Evolutionary conservation across 2,888 invertebrate genomes (phyloP), one percentile per base, ranked within the genome.

Genomic region (Apamea sordens): DNA sequence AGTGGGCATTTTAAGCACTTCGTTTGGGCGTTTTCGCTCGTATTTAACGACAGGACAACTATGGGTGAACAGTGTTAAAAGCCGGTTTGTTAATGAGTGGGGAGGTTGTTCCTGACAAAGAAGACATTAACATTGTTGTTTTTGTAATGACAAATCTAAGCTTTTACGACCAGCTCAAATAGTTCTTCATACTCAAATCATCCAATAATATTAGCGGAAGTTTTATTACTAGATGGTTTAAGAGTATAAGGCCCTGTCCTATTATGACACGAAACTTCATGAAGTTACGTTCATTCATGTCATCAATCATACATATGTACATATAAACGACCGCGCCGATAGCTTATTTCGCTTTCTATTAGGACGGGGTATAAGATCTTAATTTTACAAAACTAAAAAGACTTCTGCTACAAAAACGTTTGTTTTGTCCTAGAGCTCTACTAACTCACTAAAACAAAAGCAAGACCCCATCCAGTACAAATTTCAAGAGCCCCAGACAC

Each of bases 401-500:
- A 18, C 4, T n/a, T 50, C 7, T 6, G 18, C 28, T 28, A 28
- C 50, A 11, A 79, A 41, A 15, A 63, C 13, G 18, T 15, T 41
- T 24, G 1, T 8, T 18, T n/a, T 18, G 18, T 1, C 28, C 5
- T 5, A 32, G 61, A 56, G 32, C 47, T 47, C n/a, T 53, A 68
- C n/a, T 47, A 32, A 59, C 44, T 24, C 76, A 65, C 36, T 65
- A 65, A 69, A 79, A 77, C 72, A 74, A 79, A 71, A 79, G 65
- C 77, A 70, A 44, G 44, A 67, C 24, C 65, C 61, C 65, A 67
- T 63, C 65, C 47, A 79, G 77, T 77, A 86, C 86, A 88, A 87
- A 88, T 86, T 88, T 82, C 81, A 79, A 73, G 78, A 84, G 80
- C 79, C 71, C 56, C 75, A 74, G 83, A 76, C 83, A 83, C 82